These are phyloP conservation scores for Matsumyia berberina DNA, from an alignment of 2,888 invertebrate genomes.

Conservation along the genomic window DNA sequence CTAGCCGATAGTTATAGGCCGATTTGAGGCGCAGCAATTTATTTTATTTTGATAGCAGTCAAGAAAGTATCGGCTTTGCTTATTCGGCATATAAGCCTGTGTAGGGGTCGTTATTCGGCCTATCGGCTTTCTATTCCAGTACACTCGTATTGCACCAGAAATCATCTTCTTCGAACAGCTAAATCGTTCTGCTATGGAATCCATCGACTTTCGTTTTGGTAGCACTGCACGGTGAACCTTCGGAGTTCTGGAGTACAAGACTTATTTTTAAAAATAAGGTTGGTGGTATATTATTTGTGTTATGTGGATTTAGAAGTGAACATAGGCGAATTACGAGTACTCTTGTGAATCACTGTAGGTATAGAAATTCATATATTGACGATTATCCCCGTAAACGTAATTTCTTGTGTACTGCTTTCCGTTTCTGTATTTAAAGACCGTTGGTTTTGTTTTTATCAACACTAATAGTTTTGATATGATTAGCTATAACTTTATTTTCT, in stretches of 20 bases:
- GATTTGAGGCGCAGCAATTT: neutral
- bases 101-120: neutral
- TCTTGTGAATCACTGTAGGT: too few relatives aligned
- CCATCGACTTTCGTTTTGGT: constrained; percentile 7
- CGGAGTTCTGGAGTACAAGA: constrained; percentile 1
- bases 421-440: too few relatives aligned
- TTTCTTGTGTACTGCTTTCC: too few relatives aligned
- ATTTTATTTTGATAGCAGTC: constrained; percentile 1
- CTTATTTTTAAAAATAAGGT: too few relatives aligned
- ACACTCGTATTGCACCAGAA: neutral
- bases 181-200: neutral
- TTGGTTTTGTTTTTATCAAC: too few relatives aligned
- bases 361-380: too few relatives aligned
- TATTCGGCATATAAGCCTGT: neutral
- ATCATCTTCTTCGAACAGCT: neutral
- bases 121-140: neutral
- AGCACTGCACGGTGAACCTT: neutral
- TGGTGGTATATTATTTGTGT: too few relatives aligned
- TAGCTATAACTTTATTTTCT: constrained; percentile 25
- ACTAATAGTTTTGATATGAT: neutral
- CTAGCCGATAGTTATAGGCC: neutral
- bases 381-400: too few relatives aligned
- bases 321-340: too few relatives aligned
- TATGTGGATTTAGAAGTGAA: too few relatives aligned
- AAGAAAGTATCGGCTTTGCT: constrained; percentile 5